Evolutionary conservation across 1,140 invertebrate species (phyloP), one percentile per base, ranked within the genome.

Genomic region (Trichogramma pretiosum): DNA sequence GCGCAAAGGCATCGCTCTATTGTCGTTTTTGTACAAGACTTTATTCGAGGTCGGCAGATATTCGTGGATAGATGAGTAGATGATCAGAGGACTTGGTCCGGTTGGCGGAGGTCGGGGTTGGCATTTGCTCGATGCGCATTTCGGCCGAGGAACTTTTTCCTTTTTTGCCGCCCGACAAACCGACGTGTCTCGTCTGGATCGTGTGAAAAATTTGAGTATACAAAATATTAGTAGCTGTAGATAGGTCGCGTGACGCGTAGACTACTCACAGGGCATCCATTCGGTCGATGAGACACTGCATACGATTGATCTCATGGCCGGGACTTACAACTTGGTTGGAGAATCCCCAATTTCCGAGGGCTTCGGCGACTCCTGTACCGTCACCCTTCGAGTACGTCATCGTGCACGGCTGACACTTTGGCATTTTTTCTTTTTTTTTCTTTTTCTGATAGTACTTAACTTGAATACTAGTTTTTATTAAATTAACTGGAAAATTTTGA

Each of bases 271-370:
- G 46, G 22, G 30, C 42, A 24, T 67, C 56, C 54, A 70, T 67
- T 51, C 65, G 46, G 2, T 56, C 39, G 16, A 67, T 46, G 5
- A 68, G 46, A 50, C 58, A 64, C 52, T 60, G 53, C 18, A 68
- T 48, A 30, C 63, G 57, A 23, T 46, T 22, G 11, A 71, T 38
- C 41, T 68, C 65, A 21, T 63, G 56, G 1, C 66, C 65, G 10
- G 56, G 38, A 32, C 28, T 63, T 0, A 55, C 55, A 1, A 61
- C 35, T 43, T 44, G 41, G 45, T 53, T 48, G 0, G 62, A 68
- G 46, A 71, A 71, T 3, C 66, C 67, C 67, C 67, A 71, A 53
- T 64, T 68, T 40, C 63, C 63, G 32, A 68, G 47, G 1, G 63
- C 59, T 49, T 71, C 65, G 5, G 63, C 61, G n/a, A 62, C 61